Percentiles rank a stretch among this genome's conserved stretches.
Evolutionary conservation across 2,113 vertebrate genomes (phyloP).

Genomic region (Ramphastos sulfuratus): DNA sequence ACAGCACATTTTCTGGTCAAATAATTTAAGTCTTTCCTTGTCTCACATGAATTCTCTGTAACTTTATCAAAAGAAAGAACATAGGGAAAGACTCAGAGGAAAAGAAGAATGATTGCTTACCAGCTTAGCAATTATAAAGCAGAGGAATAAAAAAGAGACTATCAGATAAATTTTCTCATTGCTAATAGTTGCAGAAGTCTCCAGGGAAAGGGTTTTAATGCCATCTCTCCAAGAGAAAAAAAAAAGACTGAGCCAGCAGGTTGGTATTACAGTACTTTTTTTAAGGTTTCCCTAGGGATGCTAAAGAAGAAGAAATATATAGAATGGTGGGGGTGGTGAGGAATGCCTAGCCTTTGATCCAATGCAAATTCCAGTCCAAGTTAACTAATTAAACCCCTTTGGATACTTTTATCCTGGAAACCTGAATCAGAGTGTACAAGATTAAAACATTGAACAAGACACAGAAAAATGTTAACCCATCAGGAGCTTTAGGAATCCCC

Average conservation of each 20-base stretch:
- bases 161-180: conserved; percentile 47
- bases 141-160: conserved; percentile 16
- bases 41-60: conserved; percentile 10
- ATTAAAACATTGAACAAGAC: background rate
- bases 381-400: background rate
- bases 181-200: conserved; percentile 46
- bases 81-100: conserved; percentile 38
- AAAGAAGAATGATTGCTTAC: conserved; percentile 53
- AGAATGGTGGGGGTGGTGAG: background rate
- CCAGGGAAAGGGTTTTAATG: conserved; percentile 45
- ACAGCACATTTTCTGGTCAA: conserved; percentile 38
- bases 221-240: background rate
- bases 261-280: conserved; percentile 57
- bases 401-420: background rate
- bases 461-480: background rate
- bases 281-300: conserved; percentile 37
- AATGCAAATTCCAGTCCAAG: background rate
- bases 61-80: conserved; percentile 52
- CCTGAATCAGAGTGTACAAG: background rate
- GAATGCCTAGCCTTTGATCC: conserved; percentile 15
- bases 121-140: conserved; percentile 55
- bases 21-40: conserved; percentile 57
- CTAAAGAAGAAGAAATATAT: background rate
- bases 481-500: background rate
- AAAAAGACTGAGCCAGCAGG: conserved; percentile 51